phyloP scores from a whole-genome alignment of 2,113 vertebrate genomes.

The Rhegmatorhina hoffmannsi region DNA sequence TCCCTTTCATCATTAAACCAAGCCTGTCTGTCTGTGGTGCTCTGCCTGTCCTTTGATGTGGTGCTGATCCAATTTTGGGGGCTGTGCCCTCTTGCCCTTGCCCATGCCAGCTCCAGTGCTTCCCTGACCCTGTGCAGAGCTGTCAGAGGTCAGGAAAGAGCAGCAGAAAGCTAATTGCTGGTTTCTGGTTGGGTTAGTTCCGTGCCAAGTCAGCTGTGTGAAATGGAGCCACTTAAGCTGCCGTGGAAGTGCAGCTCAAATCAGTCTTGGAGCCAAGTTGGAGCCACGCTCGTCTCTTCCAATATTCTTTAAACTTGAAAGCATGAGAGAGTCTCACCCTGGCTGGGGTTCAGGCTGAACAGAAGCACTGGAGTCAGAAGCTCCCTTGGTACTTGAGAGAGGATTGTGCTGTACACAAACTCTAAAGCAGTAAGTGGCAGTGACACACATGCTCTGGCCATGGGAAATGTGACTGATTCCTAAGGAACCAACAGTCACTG shows the following conservation, averaged over 20 bases:
- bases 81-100: not conserved
- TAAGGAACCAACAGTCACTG: no score
- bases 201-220: not conserved
- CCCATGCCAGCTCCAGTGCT: not conserved
- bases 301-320: not conserved
- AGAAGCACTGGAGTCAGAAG: not conserved
- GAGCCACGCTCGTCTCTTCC: not conserved
- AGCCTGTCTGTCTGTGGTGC: not conserved
- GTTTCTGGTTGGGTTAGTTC: not conserved
- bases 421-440: no score
- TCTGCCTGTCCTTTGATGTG: not conserved
- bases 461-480: no score
- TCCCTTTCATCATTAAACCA: not conserved
- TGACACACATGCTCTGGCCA: no score
- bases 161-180: not conserved
- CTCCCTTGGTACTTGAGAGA: not conserved
- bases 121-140: not conserved
- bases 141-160: not conserved
- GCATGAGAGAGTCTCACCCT: not conserved
- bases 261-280: fast-evolving
- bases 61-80: not conserved
- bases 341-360: not conserved
- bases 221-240: not conserved
- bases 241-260: not conserved
- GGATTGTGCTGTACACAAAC: no score